phyloP scores from a whole-genome alignment of 1,140 invertebrate species.

The Caenorhabditis remanei region DNA sequence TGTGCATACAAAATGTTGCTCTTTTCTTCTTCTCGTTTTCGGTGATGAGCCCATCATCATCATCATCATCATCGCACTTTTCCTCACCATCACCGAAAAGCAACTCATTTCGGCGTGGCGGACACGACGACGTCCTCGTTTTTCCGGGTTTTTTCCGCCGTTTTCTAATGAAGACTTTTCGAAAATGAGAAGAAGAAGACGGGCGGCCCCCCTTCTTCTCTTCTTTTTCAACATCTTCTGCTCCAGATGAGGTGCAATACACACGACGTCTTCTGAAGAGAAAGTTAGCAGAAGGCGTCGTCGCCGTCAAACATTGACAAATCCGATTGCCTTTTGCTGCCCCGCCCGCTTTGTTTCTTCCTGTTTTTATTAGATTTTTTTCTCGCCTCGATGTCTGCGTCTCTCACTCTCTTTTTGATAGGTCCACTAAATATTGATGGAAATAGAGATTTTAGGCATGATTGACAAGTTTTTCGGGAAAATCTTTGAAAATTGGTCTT shows the following conservation, averaged over 20 bases:
- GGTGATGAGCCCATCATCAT: not conserved
- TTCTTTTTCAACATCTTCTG: not conserved
- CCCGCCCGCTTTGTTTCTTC: conserved; percentile 16
- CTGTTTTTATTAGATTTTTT: conserved; percentile 54
- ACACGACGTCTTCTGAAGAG: no score
- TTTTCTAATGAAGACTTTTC: conserved; percentile 32
- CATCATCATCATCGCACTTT: conserved; percentile 44
- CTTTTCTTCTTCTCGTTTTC: not conserved
- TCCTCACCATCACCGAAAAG: not conserved
- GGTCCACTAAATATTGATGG: conserved; percentile 23
- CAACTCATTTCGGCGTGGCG: conserved; percentile 32
- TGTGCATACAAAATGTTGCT: conserved; percentile 23
- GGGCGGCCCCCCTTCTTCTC: not conserved
- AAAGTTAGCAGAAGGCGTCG: not conserved
- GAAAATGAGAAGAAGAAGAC: conserved; percentile 21
- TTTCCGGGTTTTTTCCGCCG: not conserved
- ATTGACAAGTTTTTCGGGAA: not conserved
- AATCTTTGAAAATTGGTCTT: not conserved
- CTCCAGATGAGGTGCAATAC: conserved; percentile 22
- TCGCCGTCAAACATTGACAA: conserved; percentile 37
- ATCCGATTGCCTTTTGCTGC: conserved; percentile 40
- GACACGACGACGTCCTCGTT: not conserved
- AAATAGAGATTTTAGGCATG: not conserved
- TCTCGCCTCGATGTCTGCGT: conserved; percentile 23
- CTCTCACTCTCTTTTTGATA: not conserved